Percentiles rank a stretch among this genome's conserved stretches.
Conservation (phyloP, 2,113 vertebrate genomes). For the Ramphastos sulfuratus region DNA sequence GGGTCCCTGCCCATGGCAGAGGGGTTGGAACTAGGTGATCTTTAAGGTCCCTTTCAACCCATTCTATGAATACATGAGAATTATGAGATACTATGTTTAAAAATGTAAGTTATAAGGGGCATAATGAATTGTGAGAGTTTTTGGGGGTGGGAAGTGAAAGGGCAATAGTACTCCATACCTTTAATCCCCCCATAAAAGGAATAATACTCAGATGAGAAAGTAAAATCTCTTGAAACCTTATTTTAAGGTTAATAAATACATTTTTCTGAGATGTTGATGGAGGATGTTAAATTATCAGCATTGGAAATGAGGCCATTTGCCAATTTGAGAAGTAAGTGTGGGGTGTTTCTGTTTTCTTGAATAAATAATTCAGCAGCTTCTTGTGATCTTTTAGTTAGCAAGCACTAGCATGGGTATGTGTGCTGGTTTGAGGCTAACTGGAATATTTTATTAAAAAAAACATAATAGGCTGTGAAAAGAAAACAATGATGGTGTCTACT, state of each 20-base stretch:
- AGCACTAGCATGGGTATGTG: neutral
- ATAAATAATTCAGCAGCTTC: slow-evolving; percentile 45
- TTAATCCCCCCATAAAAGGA: neutral
- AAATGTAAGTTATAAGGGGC: neutral
- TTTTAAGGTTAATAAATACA: slow-evolving; percentile 14
- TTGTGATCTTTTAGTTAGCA: neutral
- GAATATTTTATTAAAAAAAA: no score
- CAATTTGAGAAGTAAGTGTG: neutral
- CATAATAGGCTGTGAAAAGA: no score
- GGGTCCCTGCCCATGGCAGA: no score
- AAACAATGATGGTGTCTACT: no score
- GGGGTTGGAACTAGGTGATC: no score
- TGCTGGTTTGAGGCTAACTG: no score
- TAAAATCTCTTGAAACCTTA: neutral
- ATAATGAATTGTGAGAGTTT: neutral
- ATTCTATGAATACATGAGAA: neutral
- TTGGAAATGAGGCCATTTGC: slow-evolving; percentile 21
- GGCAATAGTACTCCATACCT: neutral
- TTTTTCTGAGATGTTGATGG: slow-evolving; percentile 22
- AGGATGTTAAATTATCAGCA: neutral
- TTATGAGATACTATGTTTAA: neutral
- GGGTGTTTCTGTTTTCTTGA: neutral
- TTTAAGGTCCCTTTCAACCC: no score
- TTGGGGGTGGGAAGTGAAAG: neutral
- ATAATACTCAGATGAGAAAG: neutral